phyloP scores from a whole-genome alignment of 1,140 invertebrate genomes.

The Diabrotica virgifera region DNA sequence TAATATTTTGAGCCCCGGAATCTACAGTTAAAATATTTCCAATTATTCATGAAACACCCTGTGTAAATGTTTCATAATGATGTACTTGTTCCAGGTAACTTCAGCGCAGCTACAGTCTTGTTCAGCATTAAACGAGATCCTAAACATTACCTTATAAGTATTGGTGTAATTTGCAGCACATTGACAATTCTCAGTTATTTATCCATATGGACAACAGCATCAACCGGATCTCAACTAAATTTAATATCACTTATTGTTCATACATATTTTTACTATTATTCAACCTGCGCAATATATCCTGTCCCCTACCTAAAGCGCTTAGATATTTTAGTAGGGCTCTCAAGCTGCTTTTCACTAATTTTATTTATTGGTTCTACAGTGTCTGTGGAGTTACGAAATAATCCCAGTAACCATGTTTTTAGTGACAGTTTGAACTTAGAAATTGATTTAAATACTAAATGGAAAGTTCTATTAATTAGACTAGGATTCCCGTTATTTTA shows the following conservation, averaged over 20 bases:
- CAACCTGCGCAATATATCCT: constrained; percentile 16
- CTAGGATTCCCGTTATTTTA: background rate
- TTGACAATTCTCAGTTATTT: constrained; percentile 25
- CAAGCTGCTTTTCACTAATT: background rate
- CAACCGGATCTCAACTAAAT: constrained; percentile 14
- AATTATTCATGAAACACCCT: too few species aligned
- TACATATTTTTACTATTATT: constrained; percentile 22
- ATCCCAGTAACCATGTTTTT: too few species aligned
- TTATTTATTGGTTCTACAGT: background rate
- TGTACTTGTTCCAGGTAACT: constrained; percentile 30
- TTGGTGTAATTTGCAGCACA: constrained; percentile 17
- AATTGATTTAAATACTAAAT: background rate
- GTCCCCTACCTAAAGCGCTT: constrained; percentile 29
- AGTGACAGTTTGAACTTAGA: too few species aligned
- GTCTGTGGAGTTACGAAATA: background rate
- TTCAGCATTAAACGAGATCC: constrained; percentile 21
- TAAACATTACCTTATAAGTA: constrained; percentile 24
- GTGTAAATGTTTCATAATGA: too few species aligned
- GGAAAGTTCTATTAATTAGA: background rate
- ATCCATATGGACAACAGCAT: constrained; percentile 24
- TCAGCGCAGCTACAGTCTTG: constrained; percentile 22
- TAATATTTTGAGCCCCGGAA: too few species aligned
- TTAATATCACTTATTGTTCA: constrained; percentile 11
- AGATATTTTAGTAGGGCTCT: constrained; percentile 28
- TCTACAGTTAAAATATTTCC: too few species aligned